Evolutionary conservation across 2,797 vertebrate genomes (phyloP), one percentile per base, ranked within the genome.

Genomic region (Antrozous pallidus): DNA sequence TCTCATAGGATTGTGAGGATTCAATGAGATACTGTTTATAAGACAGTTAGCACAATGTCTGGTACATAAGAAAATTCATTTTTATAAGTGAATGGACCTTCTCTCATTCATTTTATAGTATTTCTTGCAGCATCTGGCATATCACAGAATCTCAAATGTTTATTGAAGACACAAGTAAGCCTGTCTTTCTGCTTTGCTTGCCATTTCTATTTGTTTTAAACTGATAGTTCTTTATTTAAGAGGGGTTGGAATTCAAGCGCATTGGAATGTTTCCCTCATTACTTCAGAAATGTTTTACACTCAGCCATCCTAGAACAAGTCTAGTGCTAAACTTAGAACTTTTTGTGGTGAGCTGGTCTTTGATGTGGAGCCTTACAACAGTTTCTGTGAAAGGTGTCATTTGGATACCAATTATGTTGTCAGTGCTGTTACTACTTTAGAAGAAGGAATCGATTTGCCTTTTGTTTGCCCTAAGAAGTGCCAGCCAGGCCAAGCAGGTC

Each of bases 331-430:
- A 78, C 12, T 83, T 89, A 77, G 38, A 77, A 22, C 42, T 94
- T 85, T 93, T 93, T 67, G 16, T 40, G 56, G 61, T 91, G 77
- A 77, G 20, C 47, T 93, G 71, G 51, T 81, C 51, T 91, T 67
- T 90, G n/a, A 94, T 56, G 81, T 77, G 47, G 45, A 82, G 49
- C 9, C 33, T 93, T 78, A 22, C 0, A 88, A 51, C 38, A 40
- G 33, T 54, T 88, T 33, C 67, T 91, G 8, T 74, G 93, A 95
- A 96, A 94, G 40, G 77, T 96, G 75, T n/a, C 94, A 91, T 51
- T 80, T 84, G 91, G 56, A 45, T 93, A 93, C 63, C 94, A 96
- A 95, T 96, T 96, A 94, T 88, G 49, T 51, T 96, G 75, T 95
- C 91, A 40, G 16, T 88, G 89, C 49, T 92, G 85, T 73, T 94